phyloP scores from a whole-genome alignment of 2,888 invertebrate species.

The Andricus curvator region DNA sequence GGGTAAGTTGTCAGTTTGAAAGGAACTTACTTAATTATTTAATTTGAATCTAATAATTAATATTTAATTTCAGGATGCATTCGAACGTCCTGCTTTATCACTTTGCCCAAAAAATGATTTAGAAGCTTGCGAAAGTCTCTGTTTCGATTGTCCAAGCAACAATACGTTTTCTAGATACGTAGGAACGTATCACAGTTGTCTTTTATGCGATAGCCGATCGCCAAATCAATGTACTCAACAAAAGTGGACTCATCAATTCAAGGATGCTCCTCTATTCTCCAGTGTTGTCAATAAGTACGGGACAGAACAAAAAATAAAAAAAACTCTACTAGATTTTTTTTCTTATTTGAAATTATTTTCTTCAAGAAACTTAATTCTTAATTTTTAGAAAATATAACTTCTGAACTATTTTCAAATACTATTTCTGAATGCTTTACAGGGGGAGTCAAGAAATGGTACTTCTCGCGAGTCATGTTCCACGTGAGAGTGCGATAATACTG shows the following conservation, averaged over 20 bases:
- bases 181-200: slow-evolving; percentile 69
- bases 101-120: slow-evolving; percentile 68
- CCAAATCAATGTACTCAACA: slow-evolving; percentile 73
- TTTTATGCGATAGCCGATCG: slow-evolving; percentile 70
- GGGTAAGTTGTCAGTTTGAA: slow-evolving; percentile 59
- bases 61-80: slow-evolving; percentile 56
- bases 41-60: no score
- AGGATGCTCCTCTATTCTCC: slow-evolving; percentile 79
- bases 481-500: slow-evolving; percentile 68
- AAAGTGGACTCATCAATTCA: slow-evolving; percentile 82
- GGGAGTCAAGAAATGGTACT: slow-evolving; percentile 67
- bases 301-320: neutral
- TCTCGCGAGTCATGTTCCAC: slow-evolving; percentile 68
- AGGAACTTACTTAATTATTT: neutral
- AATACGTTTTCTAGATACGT: slow-evolving; percentile 67
- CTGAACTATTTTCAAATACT: neutral
- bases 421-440: slow-evolving; percentile 54
- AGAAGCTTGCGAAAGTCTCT: slow-evolving; percentile 70
- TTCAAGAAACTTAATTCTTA: no score
- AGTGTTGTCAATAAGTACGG: slow-evolving; percentile 75
- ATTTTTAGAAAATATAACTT: no score
- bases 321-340: neutral
- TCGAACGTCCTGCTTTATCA: slow-evolving; percentile 62
- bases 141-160: slow-evolving; percentile 64
- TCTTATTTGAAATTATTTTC: no score